These are phyloP conservation scores for Cyprichromis sp. DNA, from an alignment of 2,113 vertebrate genomes.

Conservation along the genomic window DNA sequence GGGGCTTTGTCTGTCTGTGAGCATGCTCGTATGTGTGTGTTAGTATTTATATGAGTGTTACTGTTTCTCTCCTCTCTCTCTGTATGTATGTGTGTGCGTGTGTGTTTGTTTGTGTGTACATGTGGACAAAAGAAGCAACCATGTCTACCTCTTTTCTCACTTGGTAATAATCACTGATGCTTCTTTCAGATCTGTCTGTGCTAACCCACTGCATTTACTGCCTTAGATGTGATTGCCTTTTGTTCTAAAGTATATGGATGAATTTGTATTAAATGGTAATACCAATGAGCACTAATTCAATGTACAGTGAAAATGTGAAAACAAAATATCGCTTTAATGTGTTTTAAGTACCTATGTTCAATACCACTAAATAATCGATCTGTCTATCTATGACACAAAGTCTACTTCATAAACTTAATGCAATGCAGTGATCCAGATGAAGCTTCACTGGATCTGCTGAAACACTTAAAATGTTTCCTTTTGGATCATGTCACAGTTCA, in stretches of 20 bases:
- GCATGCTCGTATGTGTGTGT: slow-evolving; percentile 22
- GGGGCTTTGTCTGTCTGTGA: slow-evolving; percentile 63
- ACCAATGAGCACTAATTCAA: not conserved
- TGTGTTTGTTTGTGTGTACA: not conserved
- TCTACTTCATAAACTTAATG: not conserved
- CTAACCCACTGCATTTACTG: not conserved
- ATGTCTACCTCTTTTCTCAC: slow-evolving; percentile 31
- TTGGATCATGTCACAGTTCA: not conserved
- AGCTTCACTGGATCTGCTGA: not conserved
- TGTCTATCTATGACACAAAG: not conserved
- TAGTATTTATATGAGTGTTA: not conserved
- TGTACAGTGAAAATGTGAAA: not conserved
- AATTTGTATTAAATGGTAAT: not conserved
- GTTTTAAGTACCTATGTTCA: not conserved
- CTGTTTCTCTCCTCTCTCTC: not conserved
- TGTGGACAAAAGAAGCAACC: slow-evolving; percentile 61
- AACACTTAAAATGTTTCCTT: not conserved
- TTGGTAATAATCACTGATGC: slow-evolving; percentile 48
- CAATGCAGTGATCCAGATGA: not conserved
- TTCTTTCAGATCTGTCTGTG: slow-evolving; percentile 1
- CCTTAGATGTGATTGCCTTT: not conserved
- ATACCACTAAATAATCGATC: not conserved
- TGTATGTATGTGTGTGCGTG: not conserved
- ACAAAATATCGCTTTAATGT: not conserved
- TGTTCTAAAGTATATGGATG: not conserved